These are phyloP conservation scores for Galaxea fascicularis DNA, from an alignment of 92 coral and sea anemone species.

Conservation along the genomic window DNA sequence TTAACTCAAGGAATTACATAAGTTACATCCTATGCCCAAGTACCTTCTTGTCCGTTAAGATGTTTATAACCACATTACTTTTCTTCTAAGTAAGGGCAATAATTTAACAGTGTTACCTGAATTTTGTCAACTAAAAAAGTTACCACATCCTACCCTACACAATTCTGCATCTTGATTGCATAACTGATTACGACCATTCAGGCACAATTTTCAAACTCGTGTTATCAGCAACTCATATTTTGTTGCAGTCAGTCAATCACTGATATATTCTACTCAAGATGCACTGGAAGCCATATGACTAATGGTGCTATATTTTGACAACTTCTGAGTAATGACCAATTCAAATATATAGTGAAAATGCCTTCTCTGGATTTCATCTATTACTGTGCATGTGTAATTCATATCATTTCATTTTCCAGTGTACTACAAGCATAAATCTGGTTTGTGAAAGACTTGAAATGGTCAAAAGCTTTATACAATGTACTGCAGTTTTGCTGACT, in stretches of 20 bases:
- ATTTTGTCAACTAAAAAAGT: background rate
- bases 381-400: background rate
- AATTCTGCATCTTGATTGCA: background rate
- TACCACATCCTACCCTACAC: background rate
- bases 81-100: background rate
- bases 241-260: background rate
- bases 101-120: background rate
- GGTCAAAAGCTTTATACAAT: too few relatives aligned
- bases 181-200: background rate
- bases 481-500: background rate
- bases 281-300: constrained; percentile 1
- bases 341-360: background rate
- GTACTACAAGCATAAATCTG: background rate
- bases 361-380: background rate
- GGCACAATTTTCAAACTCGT: background rate
- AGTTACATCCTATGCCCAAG: background rate
- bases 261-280: background rate
- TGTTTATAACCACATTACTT: constrained; percentile 3
- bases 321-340: background rate
- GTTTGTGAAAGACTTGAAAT: background rate
- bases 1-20: background rate
- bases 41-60: background rate
- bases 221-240: background rate
- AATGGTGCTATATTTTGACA: constrained; percentile 13
- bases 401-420: background rate